These are phyloP conservation scores for Rhodophaea formosa DNA, from an alignment of 2,888 invertebrate species.

Conservation along the genomic window DNA sequence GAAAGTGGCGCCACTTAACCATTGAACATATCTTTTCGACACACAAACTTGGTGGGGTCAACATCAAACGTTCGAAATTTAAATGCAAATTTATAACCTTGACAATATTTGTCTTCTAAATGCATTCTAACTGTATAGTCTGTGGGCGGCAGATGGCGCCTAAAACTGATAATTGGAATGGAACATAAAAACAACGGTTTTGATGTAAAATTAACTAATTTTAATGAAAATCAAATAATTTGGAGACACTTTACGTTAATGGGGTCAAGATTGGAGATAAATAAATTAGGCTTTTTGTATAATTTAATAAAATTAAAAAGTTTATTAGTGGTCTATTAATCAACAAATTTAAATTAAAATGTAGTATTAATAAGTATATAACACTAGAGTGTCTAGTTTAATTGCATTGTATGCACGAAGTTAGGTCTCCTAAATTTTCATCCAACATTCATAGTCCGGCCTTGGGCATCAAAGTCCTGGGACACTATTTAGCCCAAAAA, in stretches of 20 bases:
- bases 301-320: neutral
- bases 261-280: neutral
- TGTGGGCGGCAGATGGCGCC: conserved; percentile 15
- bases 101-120: conserved; percentile 9
- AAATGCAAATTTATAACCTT: conserved; percentile 8
- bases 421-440: no score
- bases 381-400: no score
- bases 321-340: no score
- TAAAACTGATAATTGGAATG: conserved; percentile 9
- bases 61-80: conserved; percentile 2
- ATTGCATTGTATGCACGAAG: no score
- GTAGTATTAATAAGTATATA: no score
- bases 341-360: no score
- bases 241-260: neutral
- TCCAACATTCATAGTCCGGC: no score
- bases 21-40: no score
- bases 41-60: no score
- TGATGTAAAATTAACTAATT: conserved; percentile 6
- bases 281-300: neutral
- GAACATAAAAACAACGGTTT: conserved; percentile 11
- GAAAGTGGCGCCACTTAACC: no score
- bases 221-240: conserved; percentile 2
- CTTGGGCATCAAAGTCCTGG: no score
- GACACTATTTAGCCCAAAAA: no score
- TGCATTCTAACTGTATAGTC: conserved; percentile 19